Base-by-base conservation (phyloP, 2,888 invertebrate species). In the Lasioglossum leucozonium region DNA sequence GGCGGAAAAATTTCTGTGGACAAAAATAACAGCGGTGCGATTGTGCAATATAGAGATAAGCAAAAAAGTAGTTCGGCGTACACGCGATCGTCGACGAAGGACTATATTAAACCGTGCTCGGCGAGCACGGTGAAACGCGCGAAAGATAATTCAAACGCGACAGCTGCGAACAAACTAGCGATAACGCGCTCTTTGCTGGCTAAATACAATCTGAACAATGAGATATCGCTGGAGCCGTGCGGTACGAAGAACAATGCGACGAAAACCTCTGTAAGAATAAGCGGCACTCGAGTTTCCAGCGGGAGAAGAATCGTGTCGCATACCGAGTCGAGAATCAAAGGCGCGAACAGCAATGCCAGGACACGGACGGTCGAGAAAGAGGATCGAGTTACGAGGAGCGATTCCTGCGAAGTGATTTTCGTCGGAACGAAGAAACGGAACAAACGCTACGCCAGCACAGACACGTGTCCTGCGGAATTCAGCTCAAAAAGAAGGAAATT, bases 401-500 rank as follows among this genome's bases (percentile, higher is more conserved):
- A 72, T 42, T 67, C 37, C 44, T 1, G 13, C 18, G n/a, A 40
- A 6, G 0, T 34, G 1, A 55, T 34, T 44, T 22, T 37, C 10
- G 37, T 65, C 30, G 30, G n/a, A 22, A 18, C 18, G 3, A 51
- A 34, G 16, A 22, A 30, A 18, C 16, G 1, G 18, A 42, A 3
- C 2, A 55, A 72, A 62, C 74, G 30, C 42, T n/a, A 22, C 4
- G 2, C 1, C 18, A 6, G 2, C 18, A 8, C 6, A 22, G 30
- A 42, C 34, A 34, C 40, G 37, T 18, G 34, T 42, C 10, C 65
- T 26, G 51, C 78, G 4, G 37, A 82, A 0, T 37, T 58, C 16
- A 69, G 34, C n/a, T 16, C 26, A 5, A 77, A 80, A 55, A 55
- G 26, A 72, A 71, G n/a, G 13, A 78, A 67, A 79, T 42, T 72